Evolutionary conservation across 2,797 vertebrate species (phyloP).

Genomic region (Sphenopsis melanotis): DNA sequence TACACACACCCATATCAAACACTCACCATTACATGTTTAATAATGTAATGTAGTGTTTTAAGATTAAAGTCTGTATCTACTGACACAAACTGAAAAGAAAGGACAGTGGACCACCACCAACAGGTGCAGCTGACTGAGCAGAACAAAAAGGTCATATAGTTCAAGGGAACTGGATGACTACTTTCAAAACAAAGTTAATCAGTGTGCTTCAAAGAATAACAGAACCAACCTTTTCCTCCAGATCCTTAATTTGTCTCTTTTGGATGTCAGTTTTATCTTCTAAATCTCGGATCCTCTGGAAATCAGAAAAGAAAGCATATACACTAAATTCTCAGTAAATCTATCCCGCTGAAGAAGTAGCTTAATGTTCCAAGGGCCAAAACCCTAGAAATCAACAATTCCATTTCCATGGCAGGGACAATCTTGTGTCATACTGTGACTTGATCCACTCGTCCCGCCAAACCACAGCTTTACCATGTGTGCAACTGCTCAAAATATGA

Average conservation of each 20-base stretch:
- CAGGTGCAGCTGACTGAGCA: background rate
- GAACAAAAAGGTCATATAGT: background rate
- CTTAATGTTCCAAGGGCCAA: background rate
- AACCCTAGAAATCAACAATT: background rate
- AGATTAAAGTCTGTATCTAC: background rate
- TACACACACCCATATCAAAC: background rate
- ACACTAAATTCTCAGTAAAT: background rate
- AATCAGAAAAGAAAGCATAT: constrained; percentile 27
- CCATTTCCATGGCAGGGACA: background rate
- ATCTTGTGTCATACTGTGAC: background rate
- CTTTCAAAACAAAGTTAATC: background rate
- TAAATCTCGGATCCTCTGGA: constrained; percentile 95
- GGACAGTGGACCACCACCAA: background rate
- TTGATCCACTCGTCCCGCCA: background rate
- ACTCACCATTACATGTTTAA: background rate
- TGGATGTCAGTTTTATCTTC: constrained; percentile 99
- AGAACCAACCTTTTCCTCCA: constrained; percentile 93
- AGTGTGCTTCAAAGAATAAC: background rate
- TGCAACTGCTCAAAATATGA: background rate
- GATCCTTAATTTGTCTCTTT: constrained; percentile 98
- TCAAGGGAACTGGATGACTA: background rate
- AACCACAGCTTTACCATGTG: background rate
- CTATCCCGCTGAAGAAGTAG: background rate
- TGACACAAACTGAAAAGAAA: background rate
- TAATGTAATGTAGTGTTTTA: background rate